These are phyloP conservation scores for Eubasilissa splendida DNA, from an alignment of 2,888 invertebrate genomes.

Conservation along the genomic window DNA sequence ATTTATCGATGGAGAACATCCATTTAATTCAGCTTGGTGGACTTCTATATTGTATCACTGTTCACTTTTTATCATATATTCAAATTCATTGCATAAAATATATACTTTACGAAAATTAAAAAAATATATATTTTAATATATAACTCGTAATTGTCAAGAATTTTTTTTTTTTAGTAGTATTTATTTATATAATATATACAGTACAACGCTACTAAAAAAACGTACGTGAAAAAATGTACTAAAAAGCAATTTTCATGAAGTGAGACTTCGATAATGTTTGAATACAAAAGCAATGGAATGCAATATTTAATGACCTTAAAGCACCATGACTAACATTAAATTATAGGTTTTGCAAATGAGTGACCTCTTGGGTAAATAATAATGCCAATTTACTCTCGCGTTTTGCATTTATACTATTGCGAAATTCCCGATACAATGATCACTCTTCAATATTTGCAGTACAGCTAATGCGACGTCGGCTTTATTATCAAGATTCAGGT, in stretches of 20 bases:
- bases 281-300: constrained; percentile 20
- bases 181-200: no score
- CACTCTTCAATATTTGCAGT: neutral
- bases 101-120: no score
- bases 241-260: neutral
- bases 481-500: no score
- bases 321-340: constrained; percentile 25
- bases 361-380: constrained; percentile 24
- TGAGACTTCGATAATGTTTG: neutral
- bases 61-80: no score
- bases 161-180: no score
- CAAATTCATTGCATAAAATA: no score
- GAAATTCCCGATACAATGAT: constrained; percentile 12
- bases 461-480: neutral
- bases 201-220: neutral
- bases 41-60: no score
- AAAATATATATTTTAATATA: no score
- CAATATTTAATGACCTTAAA: constrained; percentile 25
- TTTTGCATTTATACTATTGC: constrained; percentile 15
- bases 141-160: no score
- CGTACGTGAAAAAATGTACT: neutral
- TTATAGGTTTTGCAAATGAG: constrained; percentile 26
- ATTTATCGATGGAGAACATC: no score
- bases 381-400: constrained; percentile 5
- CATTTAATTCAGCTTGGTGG: no score